Base-by-base conservation (phyloP, 2,113 vertebrate species). In the Corythornis cristatus region DNA sequence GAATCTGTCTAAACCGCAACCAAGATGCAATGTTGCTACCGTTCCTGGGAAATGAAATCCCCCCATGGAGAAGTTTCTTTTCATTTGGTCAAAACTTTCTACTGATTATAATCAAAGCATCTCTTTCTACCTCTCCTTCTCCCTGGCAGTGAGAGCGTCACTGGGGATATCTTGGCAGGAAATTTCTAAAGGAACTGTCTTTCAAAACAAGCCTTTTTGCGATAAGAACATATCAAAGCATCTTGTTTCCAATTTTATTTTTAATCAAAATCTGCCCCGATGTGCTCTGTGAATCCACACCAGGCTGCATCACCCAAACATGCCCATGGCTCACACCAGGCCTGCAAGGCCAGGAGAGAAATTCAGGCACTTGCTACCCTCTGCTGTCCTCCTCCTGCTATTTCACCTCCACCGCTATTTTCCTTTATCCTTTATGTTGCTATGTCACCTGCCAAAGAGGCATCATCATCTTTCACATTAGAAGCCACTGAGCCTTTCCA, bases 351-450 rank as follows among this genome's bases (percentile, higher is more conserved):
- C 48, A 2, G 61, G n/a, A 53, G 42, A 67, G 20, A 28, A 92
- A 83, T n/a, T 70, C 87, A 77, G 72, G 71, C 68, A 40, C 94
- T 82, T 96, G 93, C 96, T 96, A 66, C 95, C 96, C 92, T 96
- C 96, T 96, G 56, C 93, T 96, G 96, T 94, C 46, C 33, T 91
- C 17, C 62, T 67, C 23, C 56, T 20, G 74, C 78, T 85, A 95
- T 66, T 71, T 85, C 92, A 90, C 51, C 45, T 79, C 54, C 29
- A 17, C 7, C 7, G 2, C 48, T n/a, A 1, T 15, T 68, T 62
- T n/a, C 66, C 25, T 51, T 68, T 29, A 35, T 60, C 33, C 10
- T 43, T 14, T 37, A 14, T 25, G 31, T 73, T 61, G 12, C 46
- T 15, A 4, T 25, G 45, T 26, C 67, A 33, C 50, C 33, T 65